Evolutionary conservation across 2,888 invertebrate genomes (phyloP), one percentile per base, ranked within the genome.

Genomic region (Protophormia terraenovae): DNA sequence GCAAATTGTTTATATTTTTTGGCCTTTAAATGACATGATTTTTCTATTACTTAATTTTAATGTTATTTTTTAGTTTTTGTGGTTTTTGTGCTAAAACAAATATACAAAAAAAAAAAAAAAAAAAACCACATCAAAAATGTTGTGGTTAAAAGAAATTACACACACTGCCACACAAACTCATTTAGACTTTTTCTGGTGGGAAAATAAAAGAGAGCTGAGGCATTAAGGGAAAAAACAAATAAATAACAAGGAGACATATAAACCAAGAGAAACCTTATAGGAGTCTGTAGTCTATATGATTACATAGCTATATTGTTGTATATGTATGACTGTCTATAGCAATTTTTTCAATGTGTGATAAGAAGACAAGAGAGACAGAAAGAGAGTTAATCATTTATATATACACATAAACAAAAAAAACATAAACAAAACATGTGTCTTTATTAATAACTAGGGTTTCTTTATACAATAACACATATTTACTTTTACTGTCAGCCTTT

Each of bases 371-470:
- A 12, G 6, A 38, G 22, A 38, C 22, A 41, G 10, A 5, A 14
- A 24, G 35, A 22, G 12, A 67, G 47, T 67, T 45, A 47, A 47
- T 67, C 67, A 45, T 47, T 67, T 27, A 19, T 16, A n/a, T n/a
- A 35, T 32, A 60, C 12, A 32, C 60, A 60, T 10, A 22, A 35
- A 12, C 10, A 3, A 3, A 12, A 7, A 32, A 12, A 60, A 22
- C 50, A 50, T 32, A 69, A 58, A 60, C 55, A 58, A 60, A 79
- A 71, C 62, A 79, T 69, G 71, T 79, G 69, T 53, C 62, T 71
- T 62, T 29, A 53, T 62, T 71, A 79, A 71, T 79, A 79, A 64
- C 78, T 79, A 71, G 22, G 78, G 78, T 50, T 71, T 71, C 53
- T 62, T 58, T n/a, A 16, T 22, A 16, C 66, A 19, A 3, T 8